Evolutionary conservation across 2,113 vertebrate genomes (phyloP).

Genomic region (Tympanuchus pallidicinctus): DNA sequence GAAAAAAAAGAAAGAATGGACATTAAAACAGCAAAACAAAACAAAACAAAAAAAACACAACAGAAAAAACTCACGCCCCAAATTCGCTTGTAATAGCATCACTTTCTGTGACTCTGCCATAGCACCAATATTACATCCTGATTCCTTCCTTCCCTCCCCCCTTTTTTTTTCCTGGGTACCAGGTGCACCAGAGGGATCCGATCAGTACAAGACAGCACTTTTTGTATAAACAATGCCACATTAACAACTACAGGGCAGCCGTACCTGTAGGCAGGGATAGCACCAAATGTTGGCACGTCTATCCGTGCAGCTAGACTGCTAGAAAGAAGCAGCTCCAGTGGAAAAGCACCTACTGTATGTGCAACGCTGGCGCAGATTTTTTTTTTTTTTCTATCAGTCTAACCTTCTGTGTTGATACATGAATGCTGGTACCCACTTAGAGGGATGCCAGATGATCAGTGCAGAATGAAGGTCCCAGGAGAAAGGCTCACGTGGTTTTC

Average conservation of each 20-base stretch:
- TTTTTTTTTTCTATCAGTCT: constrained; percentile 78
- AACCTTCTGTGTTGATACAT: constrained; percentile 96
- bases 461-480: constrained; percentile 94
- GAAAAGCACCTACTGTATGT: constrained; percentile 80
- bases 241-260: constrained; percentile 31
- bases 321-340: constrained; percentile 75
- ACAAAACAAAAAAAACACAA: neutral
- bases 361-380: constrained; percentile 81
- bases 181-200: neutral
- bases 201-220: constrained; percentile 11
- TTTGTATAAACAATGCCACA: neutral
- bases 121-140: neutral
- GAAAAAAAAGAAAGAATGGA: too few relatives aligned
- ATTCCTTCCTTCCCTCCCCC: neutral
- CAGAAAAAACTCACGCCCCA: neutral
- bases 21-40: too few relatives aligned
- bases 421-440: constrained; percentile 98
- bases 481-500: constrained; percentile 94
- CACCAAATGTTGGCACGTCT: constrained; percentile 72
- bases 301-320: constrained; percentile 72
- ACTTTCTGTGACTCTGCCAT: neutral
- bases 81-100: neutral
- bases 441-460: constrained; percentile 98
- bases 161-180: neutral
- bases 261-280: constrained; percentile 73